Evolutionary conservation across 35 echinoderm and acorn worm genomes (phyloP), one percentile per base, ranked within the genome.

Genomic region (Chiridota heheva): DNA sequence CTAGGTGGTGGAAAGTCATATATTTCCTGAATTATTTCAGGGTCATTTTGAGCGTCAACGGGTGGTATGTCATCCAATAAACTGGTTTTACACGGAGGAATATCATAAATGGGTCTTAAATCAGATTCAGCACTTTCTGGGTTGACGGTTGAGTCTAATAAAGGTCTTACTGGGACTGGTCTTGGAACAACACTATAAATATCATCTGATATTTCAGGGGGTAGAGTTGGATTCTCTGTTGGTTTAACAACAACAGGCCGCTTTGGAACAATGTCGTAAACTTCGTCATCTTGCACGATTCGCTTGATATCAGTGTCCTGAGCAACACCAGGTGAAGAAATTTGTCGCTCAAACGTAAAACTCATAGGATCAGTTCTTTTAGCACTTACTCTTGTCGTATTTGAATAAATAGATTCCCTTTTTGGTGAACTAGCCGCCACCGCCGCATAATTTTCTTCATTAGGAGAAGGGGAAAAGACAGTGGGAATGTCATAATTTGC

Each of bases 171-270:
- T 2, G 53, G 8, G 7, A 43, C 20, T 39, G 3, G 75, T 38
- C 75, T 60, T 17, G 12, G 75, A 40, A 78, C 75, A 61, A 78
- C 36, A 42, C 62, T 57, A 78, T 78, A 78, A 29, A 40, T 1
- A 16, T 49, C 16, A 62, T 7, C n/a, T 66, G 29, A 66, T 16
- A 1, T 33, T 32, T 37, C 40, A 6, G 70, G 7, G 17, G 56
- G 75, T 58, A 58, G 42, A 29, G 53, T 61, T 38, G 51, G 58
- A 5, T 17, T 8, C 29, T 62, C 57, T 78, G 35, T 17, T 27
- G 58, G 51, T 7, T 78, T 57, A 10, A 13, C 10, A 22, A 10
- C 10, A 53, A 10, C 22, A 40, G 17, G 27, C 15, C 49, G n/a
- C 10, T 13, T 22, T 22, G 10, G 10, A 22, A 22, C 22, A 10